phyloP scores from a whole-genome alignment of 2,797 vertebrate species.

The Trichosurus vulpecula region DNA sequence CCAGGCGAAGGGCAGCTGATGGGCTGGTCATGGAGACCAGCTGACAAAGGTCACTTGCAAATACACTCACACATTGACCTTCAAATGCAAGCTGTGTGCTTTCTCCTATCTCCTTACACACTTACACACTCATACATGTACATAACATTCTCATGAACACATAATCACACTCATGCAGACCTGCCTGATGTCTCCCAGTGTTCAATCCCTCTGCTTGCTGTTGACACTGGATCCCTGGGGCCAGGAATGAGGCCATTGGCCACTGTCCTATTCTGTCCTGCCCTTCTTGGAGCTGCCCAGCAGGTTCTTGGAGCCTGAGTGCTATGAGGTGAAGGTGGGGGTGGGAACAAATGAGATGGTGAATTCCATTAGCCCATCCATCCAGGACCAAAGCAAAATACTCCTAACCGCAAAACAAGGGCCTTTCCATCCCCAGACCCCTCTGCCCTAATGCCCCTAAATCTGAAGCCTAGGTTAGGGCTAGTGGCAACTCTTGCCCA shows the following conservation, averaged over 20 bases:
- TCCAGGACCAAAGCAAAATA: not conserved
- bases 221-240: not conserved
- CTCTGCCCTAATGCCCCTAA: not conserved
- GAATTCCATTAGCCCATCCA: not conserved
- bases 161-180: not conserved
- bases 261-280: not conserved
- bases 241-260: not conserved
- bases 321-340: not conserved
- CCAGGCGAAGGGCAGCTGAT: not conserved
- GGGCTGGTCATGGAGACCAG: not conserved
- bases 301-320: not conserved
- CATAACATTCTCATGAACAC: not conserved
- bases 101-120: not conserved
- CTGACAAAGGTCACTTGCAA: slow-evolving; percentile 1
- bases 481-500: not conserved
- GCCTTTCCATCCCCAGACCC: not conserved
- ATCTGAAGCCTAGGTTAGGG: not conserved
- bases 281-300: not conserved
- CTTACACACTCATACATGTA: not conserved
- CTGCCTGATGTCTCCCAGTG: not conserved
- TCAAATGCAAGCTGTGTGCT: not conserved
- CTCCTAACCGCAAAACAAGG: not conserved
- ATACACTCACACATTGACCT: not conserved
- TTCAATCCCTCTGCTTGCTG: not conserved
- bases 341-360: not conserved